Conservation (phyloP, 2,888 invertebrate species). For the Ichneumon xanthorius region DNA sequence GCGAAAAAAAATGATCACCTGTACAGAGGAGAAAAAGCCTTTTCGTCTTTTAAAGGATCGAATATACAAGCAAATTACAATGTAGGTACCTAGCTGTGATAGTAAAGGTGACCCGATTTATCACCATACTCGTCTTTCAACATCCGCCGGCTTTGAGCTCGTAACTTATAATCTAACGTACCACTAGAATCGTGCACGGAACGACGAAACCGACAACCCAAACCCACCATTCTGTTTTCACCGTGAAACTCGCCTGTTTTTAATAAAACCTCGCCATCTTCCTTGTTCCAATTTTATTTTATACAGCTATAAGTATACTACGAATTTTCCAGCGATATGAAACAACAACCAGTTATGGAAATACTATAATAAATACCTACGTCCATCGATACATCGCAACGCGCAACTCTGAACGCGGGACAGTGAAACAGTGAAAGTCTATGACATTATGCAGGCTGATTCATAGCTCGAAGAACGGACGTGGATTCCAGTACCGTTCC, state of each 20-base stretch:
- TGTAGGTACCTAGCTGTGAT: too few relatives aligned
- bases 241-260: constrained; percentile 15
- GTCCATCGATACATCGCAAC: constrained; percentile 1
- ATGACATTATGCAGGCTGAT: constrained; percentile 56
- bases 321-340: not conserved
- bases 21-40: not conserved
- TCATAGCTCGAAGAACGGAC: constrained; percentile 49
- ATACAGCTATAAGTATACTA: not conserved
- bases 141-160: constrained; percentile 17
- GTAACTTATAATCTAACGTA: constrained; percentile 55
- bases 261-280: constrained; percentile 15
- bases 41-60: too few relatives aligned
- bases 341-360: too few relatives aligned
- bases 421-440: constrained; percentile 45
- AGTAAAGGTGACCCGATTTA: too few relatives aligned
- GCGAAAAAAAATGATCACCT: not conserved
- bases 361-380: not conserved
- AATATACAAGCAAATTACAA: too few relatives aligned
- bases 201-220: constrained; percentile 46
- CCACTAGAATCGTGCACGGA: constrained; percentile 25
- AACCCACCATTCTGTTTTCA: constrained; percentile 1
- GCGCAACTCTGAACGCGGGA: constrained; percentile 2
- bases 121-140: not conserved
- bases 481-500: constrained; percentile 50
- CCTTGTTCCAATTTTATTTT: not conserved